These are phyloP conservation scores for Sclerodermus sp. DNA, from an alignment of 2,888 invertebrate species.

Conservation along the genomic window DNA sequence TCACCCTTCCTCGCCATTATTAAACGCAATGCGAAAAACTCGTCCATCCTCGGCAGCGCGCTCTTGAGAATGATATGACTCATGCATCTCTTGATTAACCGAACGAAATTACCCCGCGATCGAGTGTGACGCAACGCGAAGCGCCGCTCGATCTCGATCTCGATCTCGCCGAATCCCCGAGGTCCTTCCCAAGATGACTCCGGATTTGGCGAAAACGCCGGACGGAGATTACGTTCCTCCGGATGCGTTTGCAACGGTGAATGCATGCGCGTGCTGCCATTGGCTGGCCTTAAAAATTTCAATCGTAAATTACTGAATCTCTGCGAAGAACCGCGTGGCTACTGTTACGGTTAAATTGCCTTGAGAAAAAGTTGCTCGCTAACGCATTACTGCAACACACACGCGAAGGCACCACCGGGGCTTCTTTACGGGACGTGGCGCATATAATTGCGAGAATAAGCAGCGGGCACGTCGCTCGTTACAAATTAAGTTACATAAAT, in stretches of 20 bases:
- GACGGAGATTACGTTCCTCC: too few relatives aligned
- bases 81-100: neutral
- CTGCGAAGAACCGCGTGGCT: too few relatives aligned
- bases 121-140: too few relatives aligned
- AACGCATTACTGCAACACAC: too few relatives aligned
- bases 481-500: slow-evolving; percentile 38
- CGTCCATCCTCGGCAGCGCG: slow-evolving; percentile 30
- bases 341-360: too few relatives aligned
- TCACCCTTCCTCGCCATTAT: slow-evolving; percentile 17
- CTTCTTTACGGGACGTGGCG: neutral
- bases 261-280: neutral
- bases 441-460: too few relatives aligned
- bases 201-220: too few relatives aligned
- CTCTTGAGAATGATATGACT: slow-evolving; percentile 8
- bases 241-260: neutral
- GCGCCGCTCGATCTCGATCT: too few relatives aligned
- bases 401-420: neutral
- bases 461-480: slow-evolving; percentile 16
- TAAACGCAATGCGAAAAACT: slow-evolving; percentile 37
- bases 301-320: slow-evolving; percentile 2
- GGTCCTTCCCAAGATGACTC: too few relatives aligned
- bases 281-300: slow-evolving; percentile 11
- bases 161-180: too few relatives aligned
- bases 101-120: too few relatives aligned
- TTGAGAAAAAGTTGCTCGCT: too few relatives aligned